Conservation (phyloP, 2,113 vertebrate genomes). For the Dasyprocta punctata region DNA sequence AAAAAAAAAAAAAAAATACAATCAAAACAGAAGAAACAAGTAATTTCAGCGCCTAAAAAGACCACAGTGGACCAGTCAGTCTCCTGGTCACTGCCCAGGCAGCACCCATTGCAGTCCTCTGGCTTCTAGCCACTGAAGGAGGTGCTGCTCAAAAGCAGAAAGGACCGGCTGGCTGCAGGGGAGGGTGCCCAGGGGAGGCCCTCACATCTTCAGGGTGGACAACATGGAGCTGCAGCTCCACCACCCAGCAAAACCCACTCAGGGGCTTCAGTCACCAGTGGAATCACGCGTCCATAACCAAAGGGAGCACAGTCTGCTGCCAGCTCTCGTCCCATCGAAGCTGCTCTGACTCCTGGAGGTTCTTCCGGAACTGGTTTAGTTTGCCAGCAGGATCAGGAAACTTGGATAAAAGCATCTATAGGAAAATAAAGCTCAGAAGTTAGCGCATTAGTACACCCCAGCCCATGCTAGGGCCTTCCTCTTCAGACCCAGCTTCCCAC, state of each 20-base stretch:
- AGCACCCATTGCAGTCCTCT: not conserved
- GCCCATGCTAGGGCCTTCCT: no score
- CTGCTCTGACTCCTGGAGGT: constrained; percentile 86
- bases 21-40: not conserved
- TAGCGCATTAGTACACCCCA: not conserved
- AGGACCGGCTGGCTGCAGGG: not conserved
- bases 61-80: no score
- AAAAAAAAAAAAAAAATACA: not conserved
- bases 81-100: not conserved
- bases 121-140: not conserved
- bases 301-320: constrained; percentile 91
- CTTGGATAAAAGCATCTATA: constrained; percentile 90
- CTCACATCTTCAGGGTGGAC: not conserved
- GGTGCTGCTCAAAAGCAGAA: not conserved
- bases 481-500: not conserved
- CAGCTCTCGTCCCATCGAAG: constrained; percentile 94
- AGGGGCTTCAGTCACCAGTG: not conserved
- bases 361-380: constrained; percentile 89
- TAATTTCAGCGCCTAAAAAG: not conserved
- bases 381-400: constrained; percentile 87
- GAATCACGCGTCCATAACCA: constrained; percentile 78
- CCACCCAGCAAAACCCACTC: not conserved
- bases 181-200: not conserved
- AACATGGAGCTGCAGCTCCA: not conserved
- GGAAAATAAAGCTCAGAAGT: not conserved